Conservation (phyloP, 2,888 invertebrate genomes). For the Colostygia pectinataria region DNA sequence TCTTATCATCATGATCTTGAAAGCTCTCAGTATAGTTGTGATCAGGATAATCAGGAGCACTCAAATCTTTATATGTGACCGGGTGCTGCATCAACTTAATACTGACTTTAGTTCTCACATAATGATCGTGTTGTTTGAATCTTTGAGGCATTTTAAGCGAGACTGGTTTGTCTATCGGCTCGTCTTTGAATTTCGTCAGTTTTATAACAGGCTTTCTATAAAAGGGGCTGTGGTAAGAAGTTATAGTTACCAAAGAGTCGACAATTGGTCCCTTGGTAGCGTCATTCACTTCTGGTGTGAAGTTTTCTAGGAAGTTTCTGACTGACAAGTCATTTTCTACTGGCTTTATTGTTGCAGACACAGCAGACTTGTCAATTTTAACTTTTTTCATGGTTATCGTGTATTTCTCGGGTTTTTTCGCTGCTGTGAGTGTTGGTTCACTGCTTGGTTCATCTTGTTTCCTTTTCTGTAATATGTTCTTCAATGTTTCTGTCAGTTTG, state of each 20-base stretch:
- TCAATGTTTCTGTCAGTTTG: constrained; percentile 63
- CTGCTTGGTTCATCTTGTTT: constrained; percentile 33
- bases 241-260: constrained; percentile 40
- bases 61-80: constrained; percentile 2
- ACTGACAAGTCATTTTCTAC: constrained; percentile 51
- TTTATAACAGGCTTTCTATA: constrained; percentile 46
- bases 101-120: constrained; percentile 40
- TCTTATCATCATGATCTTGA: constrained; percentile 31
- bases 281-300: constrained; percentile 54
- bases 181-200: constrained; percentile 50
- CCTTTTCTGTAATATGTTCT: constrained; percentile 56
- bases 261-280: constrained; percentile 29
- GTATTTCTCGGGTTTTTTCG: constrained; percentile 41
- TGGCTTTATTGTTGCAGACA: constrained; percentile 45
- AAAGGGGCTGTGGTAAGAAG: constrained; percentile 22
- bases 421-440: constrained; percentile 10
- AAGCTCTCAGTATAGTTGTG: constrained; percentile 29
- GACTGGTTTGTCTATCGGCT: background rate
- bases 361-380: constrained; percentile 1
- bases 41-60: constrained; percentile 3
- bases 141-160: constrained; percentile 56
- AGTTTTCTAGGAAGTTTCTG: constrained; percentile 67
- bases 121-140: constrained; percentile 42
- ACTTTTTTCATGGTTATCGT: constrained; percentile 55
- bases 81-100: constrained; percentile 45